Base-by-base conservation (phyloP, 2,797 vertebrate genomes). In the Xyrichtys novacula region DNA sequence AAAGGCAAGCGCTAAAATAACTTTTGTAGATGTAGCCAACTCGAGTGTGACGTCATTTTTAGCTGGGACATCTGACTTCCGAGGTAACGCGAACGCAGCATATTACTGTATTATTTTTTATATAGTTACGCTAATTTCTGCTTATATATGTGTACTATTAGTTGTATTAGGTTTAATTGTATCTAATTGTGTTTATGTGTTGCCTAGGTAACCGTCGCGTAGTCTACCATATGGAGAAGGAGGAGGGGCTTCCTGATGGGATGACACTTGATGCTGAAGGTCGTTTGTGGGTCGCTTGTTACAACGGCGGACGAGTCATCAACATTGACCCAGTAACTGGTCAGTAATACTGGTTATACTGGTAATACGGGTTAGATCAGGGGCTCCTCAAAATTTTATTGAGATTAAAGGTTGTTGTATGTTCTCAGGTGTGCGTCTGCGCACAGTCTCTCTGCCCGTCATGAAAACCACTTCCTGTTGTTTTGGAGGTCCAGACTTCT, bases 281-380 rank as follows among this genome's bases (percentile, higher is more conserved):
- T 38, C 95, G 91, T 67, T 95, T 98, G 23, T 99, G 97, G 97
- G 94, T 99, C 19, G 94, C 96, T 40, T 98, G 97, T 85, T 98
- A 94, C 19, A 88, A 93, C 12, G 96, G 94, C 86, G 97, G 97
- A 67, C 89, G 95, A 78, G 95, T 99, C 57, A 88, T 98, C 65
- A 92, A 92, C 57, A 93, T 99, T 7, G 97, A 99, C 82, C 96
- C 96, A 5, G 87, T 90, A 19, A 96, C 96, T 78, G 97, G 97
- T 98, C 63, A 65, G 67, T 71, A 3, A 2, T 1, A 29, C 49
- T 26, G 22, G 19, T 23, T 8, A 5, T 5, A 44, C 28, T 12
- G 11, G 32, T 9, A 11, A 11, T 34, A 34, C 11, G 11, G 31
- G 7, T 32, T 8, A 3, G n/a, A n/a, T n/a, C n/a, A n/a, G n/a